Evolutionary conservation across 2,888 invertebrate genomes (phyloP), one percentile per base, ranked within the genome.

Genomic region (Adela reaumurella): DNA sequence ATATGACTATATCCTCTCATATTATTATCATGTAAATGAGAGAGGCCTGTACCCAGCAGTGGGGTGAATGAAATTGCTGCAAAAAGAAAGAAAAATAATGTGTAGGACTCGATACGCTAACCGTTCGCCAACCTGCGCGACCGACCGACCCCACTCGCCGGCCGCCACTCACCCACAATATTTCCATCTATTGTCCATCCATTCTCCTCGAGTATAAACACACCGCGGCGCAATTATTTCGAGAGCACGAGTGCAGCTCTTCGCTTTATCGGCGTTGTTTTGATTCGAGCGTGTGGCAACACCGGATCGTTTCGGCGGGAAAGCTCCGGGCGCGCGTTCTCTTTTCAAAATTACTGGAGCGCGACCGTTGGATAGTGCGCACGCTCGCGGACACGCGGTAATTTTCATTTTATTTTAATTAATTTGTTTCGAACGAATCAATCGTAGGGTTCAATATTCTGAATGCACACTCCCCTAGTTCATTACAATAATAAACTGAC

Each of bases 321-420:
- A 65, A 56, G 42, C 52, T n/a, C n/a, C 53, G 56, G 54, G 54
- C 59, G 61, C 60, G 64, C 61, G 57, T 59, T 62, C 35, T 58
- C 65, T 64, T 66, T 65, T 59, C 49, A 58, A 52, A 67, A 59
- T 61, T 68, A 62, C 60, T 68, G 67, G 65, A 53, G 64, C 71
- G 62, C 67, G 59, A 56, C 67, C 53, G 45, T 56, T 64, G 59
- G 61, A 72, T 73, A 68, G 70, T 66, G 62, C 56, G 66, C 67
- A 60, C 59, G 56, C 60, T 61, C 64, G 55, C 59, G 41, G 72
- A 52, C 76, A 76, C 76, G 74, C 72, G 77, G 57, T 59, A 58
- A 62, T 62, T 62, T 73, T 70, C 61, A 60, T 63, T 70, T 72
- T 66, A 71, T 72, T 74, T 71, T 65, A 64, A 70, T 70, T 70